Base-by-base conservation (phyloP, 2,888 invertebrate species). In the Platerodrilus igneus region DNA sequence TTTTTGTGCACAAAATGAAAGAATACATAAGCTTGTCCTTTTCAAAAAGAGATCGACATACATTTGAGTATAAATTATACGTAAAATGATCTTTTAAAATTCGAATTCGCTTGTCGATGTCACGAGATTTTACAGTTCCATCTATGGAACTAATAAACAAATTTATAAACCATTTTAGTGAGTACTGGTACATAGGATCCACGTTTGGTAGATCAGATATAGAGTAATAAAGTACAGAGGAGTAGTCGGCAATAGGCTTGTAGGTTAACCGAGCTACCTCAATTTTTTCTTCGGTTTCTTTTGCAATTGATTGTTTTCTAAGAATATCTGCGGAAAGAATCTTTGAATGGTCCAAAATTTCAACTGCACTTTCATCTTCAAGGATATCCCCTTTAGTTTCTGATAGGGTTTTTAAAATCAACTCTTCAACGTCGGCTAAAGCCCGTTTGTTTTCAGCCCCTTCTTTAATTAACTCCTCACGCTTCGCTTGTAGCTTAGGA, bases 171-270 rank as follows among this genome's bases (percentile, higher is more conserved):
- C 91, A 91, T 7, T 76, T 76, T 25, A 90, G 71, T 1, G 89
- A 89, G 66, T 86, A 91, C 65, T 89, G 89, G 66, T 90, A 91
- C 88, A 90, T 89, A 4, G 87, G 86, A 67, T 90, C 86, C 18
- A 91, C 82, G 59, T 83, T 86, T 6, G 87, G 84, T 50, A 90
- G 69, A 69, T 89, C 86, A 1, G 85, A 83, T 15, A 89, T 79
- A 52, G 86, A 86, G 62, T 89, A 88, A 65, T 88, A 90, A 27
- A 90, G 69, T 22, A 83, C 78, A 5, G 89, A 81, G 7, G 86
- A 84, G 68, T 88, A 85, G 39, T 80, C 80, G 4, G 89, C 86
- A 28, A 90, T 83, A 4, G 85, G 82, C 53, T 77, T 73, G 61
- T 89, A 89, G 35, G 81, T 83, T 48, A 74, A 72, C 38, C 89